Conservation (phyloP, 92 coral and sea anemone species). For the Isaurus tuberculatus region DNA sequence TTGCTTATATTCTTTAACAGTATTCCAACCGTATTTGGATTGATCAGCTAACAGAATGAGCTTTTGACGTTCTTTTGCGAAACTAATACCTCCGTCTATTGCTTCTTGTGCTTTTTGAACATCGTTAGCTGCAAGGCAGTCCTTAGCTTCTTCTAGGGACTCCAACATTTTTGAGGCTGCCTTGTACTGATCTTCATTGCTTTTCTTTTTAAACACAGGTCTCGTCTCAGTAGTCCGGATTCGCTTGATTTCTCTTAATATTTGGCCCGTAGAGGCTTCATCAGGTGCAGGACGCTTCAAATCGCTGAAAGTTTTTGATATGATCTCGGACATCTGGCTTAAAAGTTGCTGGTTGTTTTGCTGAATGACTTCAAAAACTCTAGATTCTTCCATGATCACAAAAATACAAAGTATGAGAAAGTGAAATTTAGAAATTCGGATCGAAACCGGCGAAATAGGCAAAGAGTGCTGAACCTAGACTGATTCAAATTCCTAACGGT, state of each 20-base stretch:
- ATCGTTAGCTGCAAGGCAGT: not conserved
- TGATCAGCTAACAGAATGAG: not conserved
- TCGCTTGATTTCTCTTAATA: not conserved
- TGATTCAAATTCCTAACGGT: not conserved
- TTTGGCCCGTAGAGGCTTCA: not conserved
- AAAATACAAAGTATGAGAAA: not conserved
- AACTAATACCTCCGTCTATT: not conserved
- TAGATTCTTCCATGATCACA: slow-evolving; percentile 14
- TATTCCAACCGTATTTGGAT: too few relatives aligned
- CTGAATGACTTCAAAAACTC: not conserved
- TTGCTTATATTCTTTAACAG: too few relatives aligned
- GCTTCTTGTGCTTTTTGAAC: not conserved
- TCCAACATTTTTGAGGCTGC: not conserved
- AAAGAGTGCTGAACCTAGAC: not conserved
- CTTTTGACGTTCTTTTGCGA: not conserved
- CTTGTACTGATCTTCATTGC: not conserved
- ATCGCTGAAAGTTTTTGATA: not conserved
- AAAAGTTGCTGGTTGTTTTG: slow-evolving; percentile 11
- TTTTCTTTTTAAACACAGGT: not conserved
- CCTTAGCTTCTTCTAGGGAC: not conserved
- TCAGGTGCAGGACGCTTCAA: not conserved
- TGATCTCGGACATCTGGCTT: not conserved
- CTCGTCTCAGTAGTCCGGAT: not conserved
- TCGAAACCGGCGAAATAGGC: not conserved
- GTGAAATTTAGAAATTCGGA: too few relatives aligned